Percentiles rank a stretch among this genome's conserved stretches.
phyloP scores from a whole-genome alignment of 2,888 invertebrate genomes.

The Exephanes ischioxanthus region DNA sequence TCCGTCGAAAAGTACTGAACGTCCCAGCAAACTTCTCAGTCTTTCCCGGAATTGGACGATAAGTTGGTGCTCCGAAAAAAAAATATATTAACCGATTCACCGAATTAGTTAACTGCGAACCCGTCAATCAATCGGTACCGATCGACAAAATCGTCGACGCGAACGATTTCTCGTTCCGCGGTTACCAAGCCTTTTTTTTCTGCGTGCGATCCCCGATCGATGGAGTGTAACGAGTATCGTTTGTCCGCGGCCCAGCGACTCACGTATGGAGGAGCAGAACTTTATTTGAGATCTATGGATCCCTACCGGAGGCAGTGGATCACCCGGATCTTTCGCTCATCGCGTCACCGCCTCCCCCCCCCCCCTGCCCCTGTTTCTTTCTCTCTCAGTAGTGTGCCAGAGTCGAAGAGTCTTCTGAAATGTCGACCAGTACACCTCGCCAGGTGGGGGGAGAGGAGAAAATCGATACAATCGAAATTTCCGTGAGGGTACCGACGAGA shows the following conservation, averaged over 20 bases:
- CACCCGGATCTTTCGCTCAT: constrained; percentile 68
- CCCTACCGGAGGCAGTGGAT: constrained; percentile 62
- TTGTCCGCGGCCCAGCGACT: background rate
- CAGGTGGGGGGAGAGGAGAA: constrained; percentile 19
- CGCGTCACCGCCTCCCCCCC: constrained; percentile 33
- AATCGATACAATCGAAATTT: constrained; percentile 70
- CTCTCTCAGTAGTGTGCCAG: constrained; percentile 28
- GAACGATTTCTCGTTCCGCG: too few species aligned
- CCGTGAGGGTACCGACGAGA: constrained; percentile 57
- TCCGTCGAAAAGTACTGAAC: too few species aligned
- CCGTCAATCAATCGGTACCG: too few species aligned
- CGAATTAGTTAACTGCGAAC: too few species aligned
- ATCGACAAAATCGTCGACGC: too few species aligned
- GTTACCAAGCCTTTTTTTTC: too few species aligned
- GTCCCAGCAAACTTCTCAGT: too few species aligned
- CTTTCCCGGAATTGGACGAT: too few species aligned
- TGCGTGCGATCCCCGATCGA: background rate
- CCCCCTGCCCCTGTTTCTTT: background rate
- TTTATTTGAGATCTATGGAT: constrained; percentile 51
- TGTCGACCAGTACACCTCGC: constrained; percentile 63
- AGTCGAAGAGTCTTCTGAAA: constrained; percentile 64
- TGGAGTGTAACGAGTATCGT: constrained; percentile 7
- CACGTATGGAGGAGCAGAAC: background rate
- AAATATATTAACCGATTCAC: too few species aligned
- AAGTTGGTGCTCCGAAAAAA: too few species aligned